These are phyloP conservation scores for Rhingia rostrata DNA, from an alignment of 2,888 invertebrate species.

Conservation along the genomic window DNA sequence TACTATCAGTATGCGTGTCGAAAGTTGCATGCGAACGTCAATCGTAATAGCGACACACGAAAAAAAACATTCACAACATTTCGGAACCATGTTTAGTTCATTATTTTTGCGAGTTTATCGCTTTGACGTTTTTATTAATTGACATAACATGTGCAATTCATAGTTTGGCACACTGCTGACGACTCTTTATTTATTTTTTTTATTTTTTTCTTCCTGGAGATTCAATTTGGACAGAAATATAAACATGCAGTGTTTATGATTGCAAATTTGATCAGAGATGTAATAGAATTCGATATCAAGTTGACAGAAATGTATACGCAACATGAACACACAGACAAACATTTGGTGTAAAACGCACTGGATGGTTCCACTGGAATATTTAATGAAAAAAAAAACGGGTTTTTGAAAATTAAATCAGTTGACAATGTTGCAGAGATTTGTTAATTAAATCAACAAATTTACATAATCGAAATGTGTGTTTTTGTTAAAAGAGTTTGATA, in stretches of 20 bases:
- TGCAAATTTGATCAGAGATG: slow-evolving; percentile 47
- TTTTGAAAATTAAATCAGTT: too few species aligned
- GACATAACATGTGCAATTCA: slow-evolving; percentile 70
- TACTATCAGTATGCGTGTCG: slow-evolving; percentile 59
- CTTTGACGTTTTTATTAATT: slow-evolving; percentile 73
- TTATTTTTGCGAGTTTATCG: slow-evolving; percentile 69
- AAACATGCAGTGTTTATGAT: slow-evolving; percentile 65
- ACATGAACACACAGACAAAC: too few species aligned
- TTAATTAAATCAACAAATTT: too few species aligned
- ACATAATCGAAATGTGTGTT: too few species aligned
- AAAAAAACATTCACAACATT: slow-evolving; percentile 26
- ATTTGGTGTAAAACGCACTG: neutral
- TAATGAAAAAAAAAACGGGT: too few species aligned
- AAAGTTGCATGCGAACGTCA: slow-evolving; percentile 60
- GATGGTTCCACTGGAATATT: neutral
- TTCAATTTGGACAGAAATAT: slow-evolving; percentile 38
- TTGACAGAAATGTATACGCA: slow-evolving; percentile 24
- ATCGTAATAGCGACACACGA: neutral
- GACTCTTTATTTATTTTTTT: neutral
- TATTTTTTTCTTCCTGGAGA: slow-evolving; percentile 54
- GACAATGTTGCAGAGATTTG: too few species aligned
- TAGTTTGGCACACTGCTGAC: slow-evolving; percentile 36
- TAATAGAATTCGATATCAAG: slow-evolving; percentile 34
- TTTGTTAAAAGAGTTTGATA: too few species aligned
- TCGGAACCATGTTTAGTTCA: slow-evolving; percentile 69